Base-by-base conservation (phyloP, 2,888 invertebrate species). In the Clusia tigrina region DNA sequence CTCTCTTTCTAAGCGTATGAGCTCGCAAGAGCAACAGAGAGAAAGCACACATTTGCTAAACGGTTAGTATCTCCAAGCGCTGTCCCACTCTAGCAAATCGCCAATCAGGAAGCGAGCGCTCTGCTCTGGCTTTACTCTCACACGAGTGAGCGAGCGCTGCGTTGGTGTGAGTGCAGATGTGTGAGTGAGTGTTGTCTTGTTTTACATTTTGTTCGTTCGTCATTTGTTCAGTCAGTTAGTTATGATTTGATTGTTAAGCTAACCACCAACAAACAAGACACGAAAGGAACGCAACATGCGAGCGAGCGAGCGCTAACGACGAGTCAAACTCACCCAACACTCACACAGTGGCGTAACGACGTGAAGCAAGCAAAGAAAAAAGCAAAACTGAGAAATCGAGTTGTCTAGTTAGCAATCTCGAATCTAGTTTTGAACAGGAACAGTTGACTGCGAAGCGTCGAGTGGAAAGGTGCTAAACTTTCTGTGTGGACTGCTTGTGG, bases 341-440 rank as follows among this genome's bases (percentile, higher is more conserved):
- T n/a, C n/a, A n/a, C n/a, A n/a, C n/a, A n/a, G n/a, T 63, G 66
- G 67, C 54, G 72, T 65, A 55, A 58, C 18, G 65, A 23, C 22
- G 26, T 22, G 70, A 69, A 51, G 67, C 55, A 37, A 32, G 32
- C 20, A 37, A 54, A 32, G 24, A 18, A 32, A 52, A 60, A 56
- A 60, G 62, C 73, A 74, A 78, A 80, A 78, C 78, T 74, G 73
- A 79, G 80, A 80, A 76, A 80, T 78, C 81, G 80, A 80, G 82
- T 81, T 82, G 81, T 82, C 81, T 81, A 81, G 81, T 81, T 81
- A 81, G 82, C 82, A 81, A 81, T 80, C 81, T 79, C 74, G 81
- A 81, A 82, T 82, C 81, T 82, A 81, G 81, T 81, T 81, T 81
- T 79, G 82, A 81, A 81, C 81, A 81, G 81, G 82, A 81, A 81